Conservation (phyloP, 2,888 invertebrate species). For the Apodemia mormo region DNA sequence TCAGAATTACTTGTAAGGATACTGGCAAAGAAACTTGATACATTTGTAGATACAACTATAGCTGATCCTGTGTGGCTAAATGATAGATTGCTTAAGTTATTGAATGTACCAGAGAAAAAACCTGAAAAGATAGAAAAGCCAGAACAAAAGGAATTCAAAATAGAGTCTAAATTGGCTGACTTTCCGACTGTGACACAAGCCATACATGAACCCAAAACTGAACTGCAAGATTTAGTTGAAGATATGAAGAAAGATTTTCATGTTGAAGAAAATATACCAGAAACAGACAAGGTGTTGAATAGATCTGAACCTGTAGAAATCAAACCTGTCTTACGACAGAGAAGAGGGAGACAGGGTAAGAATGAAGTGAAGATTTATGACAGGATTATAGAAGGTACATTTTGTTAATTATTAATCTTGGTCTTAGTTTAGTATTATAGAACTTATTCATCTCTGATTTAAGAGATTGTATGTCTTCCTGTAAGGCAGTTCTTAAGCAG, state of each 20-base stretch:
- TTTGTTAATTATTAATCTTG: not conserved
- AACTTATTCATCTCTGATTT: no score
- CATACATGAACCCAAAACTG: not conserved
- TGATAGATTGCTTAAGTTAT: slow-evolving; percentile 56
- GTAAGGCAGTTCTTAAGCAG: no score
- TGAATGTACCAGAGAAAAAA: slow-evolving; percentile 40
- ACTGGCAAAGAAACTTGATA: slow-evolving; percentile 80
- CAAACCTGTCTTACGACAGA: slow-evolving; percentile 61
- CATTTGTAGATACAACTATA: slow-evolving; percentile 69
- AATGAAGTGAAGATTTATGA: slow-evolving; percentile 79
- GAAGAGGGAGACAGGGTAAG: slow-evolving; percentile 65
- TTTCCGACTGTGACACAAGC: not conserved
- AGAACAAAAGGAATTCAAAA: not conserved
- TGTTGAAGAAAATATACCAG: slow-evolving; percentile 40
- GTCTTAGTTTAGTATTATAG: no score
- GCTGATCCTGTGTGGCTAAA: slow-evolving; percentile 78
- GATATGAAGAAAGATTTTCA: slow-evolving; percentile 40
- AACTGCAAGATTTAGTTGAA: slow-evolving; percentile 25
- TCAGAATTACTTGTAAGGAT: slow-evolving; percentile 84
- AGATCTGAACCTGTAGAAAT: slow-evolving; percentile 68
- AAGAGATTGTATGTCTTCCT: no score
- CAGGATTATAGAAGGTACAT: slow-evolving; percentile 70
- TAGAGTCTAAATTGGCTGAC: not conserved
- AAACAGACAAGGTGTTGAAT: slow-evolving; percentile 39
- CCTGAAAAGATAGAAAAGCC: not conserved